Base-by-base conservation (phyloP, 1,140 invertebrate genomes). In the Papilio helenus region DNA sequence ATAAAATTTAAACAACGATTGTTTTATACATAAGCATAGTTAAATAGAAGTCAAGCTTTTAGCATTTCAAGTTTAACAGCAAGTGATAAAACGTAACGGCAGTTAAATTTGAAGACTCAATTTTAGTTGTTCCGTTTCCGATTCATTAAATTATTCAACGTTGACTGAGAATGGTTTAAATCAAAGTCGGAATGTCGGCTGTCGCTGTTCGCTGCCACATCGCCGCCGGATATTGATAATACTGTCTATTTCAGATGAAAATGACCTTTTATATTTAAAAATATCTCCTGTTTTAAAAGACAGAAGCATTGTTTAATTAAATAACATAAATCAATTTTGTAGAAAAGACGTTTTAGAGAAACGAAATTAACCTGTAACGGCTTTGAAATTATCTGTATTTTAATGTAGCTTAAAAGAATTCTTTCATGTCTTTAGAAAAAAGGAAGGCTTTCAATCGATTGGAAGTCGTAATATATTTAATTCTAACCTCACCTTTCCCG, bases 81-180 rank as follows among this genome's bases (percentile, higher is more conserved):
- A 68, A 29, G 61, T 68, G 61, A 68, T 68, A 68, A 61, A 68
- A 68, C 10, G 26, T 68, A 34, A 68, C 26, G 29, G 26, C 26
- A 68, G 61, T 29, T 68, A 68, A 68, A 68, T 68, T 68, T 68
- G 61, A 68, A 68, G 23, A 29, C 26, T 68, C 61, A 34, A 68
- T 68, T 68, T 68, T 68, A 68, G 61, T 68, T 12, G 9, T 68
- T 68, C 61, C 26, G 61, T 68, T 68, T 68, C 61, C 61, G 26
- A 68, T 68, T 29, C 61, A 68, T 68, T 68, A 68, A 68, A 68
- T 68, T 68, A 68, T 68, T 68, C 61, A 68, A 29, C 61, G 61
- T 68, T 68, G 26, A 65, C 61, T 65, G 10, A 18, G 61, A 14
- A 34, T 14, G 23, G 61, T 68, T 68, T 68, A 29, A 29, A 34